phyloP scores from a whole-genome alignment of 2,113 vertebrate genomes.

The Haemorhous mexicanus region DNA sequence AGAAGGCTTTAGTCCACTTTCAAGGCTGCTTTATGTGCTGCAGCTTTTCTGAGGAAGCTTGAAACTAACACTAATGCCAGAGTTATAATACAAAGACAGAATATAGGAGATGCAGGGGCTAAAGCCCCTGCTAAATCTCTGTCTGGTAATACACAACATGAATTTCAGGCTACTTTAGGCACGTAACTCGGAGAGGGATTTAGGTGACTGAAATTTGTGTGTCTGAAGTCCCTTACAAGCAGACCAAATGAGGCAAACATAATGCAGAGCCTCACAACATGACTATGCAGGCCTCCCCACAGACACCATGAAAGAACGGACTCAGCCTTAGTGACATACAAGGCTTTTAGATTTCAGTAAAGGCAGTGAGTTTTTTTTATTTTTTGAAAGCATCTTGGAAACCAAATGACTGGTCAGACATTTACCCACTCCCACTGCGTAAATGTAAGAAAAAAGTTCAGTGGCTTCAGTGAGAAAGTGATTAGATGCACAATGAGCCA shows the following conservation, averaged over 20 bases:
- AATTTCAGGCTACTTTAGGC: background rate
- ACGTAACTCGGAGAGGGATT: background rate
- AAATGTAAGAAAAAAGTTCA: background rate
- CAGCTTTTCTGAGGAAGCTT: background rate
- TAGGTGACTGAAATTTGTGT: background rate
- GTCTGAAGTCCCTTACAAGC: background rate
- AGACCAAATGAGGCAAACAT: background rate
- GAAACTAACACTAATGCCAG: background rate
- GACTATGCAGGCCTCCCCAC: background rate
- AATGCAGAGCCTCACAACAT: background rate
- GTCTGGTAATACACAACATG: background rate
- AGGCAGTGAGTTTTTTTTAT: background rate
- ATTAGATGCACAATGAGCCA: slow-evolving; percentile 10
- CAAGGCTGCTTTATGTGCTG: background rate
- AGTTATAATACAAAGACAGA: background rate
- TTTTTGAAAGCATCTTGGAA: background rate
- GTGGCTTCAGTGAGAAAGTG: background rate
- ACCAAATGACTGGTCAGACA: background rate
- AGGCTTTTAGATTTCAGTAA: background rate
- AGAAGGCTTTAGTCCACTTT: background rate
- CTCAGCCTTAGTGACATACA: background rate
- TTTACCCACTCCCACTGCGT: background rate
- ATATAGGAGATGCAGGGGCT: background rate
- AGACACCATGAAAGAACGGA: background rate
- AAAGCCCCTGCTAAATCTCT: background rate